Percentiles rank a stretch among this genome's conserved stretches.
Evolutionary conservation across 2,888 invertebrate genomes (phyloP).

Genomic region (Melieria picta): DNA sequence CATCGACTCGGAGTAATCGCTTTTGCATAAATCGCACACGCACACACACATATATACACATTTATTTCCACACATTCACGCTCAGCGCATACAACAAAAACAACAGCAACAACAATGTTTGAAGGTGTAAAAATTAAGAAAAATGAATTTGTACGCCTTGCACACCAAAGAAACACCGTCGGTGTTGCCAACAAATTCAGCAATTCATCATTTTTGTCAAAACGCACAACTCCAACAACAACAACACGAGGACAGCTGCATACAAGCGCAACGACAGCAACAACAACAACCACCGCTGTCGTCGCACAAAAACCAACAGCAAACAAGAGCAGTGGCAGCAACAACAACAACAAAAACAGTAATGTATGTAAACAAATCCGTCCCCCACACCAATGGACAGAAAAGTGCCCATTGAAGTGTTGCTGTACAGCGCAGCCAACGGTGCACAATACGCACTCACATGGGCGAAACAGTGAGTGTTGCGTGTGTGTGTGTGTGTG

Average conservation of each 20-base stretch:
- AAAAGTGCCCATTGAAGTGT: background rate
- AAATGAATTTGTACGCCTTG: constrained; percentile 10
- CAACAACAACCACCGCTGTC: no score
- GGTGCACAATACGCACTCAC: no score
- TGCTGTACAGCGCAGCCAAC: no score
- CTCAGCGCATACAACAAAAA: background rate
- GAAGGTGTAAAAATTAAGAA: constrained; percentile 28
- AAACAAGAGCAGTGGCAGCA: no score
- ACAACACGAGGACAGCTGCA: constrained; percentile 7
- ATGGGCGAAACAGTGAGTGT: no score
- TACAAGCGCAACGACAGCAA: no score
- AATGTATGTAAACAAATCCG: no score
- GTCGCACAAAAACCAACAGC: no score
- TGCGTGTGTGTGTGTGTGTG: no score
- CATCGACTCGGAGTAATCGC: no score
- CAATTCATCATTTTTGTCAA: constrained; percentile 31
- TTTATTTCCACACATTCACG: background rate
- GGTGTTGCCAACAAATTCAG: constrained; percentile 12
- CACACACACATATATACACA: background rate
- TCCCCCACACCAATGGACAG: background rate
- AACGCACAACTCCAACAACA: constrained; percentile 15
- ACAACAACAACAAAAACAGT: no score
- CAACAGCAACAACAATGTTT: background rate
- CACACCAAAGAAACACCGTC: background rate
- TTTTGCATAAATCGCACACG: background rate